phyloP scores from a whole-genome alignment of 2,113 vertebrate species.

The Pterocles gutturalis region DNA sequence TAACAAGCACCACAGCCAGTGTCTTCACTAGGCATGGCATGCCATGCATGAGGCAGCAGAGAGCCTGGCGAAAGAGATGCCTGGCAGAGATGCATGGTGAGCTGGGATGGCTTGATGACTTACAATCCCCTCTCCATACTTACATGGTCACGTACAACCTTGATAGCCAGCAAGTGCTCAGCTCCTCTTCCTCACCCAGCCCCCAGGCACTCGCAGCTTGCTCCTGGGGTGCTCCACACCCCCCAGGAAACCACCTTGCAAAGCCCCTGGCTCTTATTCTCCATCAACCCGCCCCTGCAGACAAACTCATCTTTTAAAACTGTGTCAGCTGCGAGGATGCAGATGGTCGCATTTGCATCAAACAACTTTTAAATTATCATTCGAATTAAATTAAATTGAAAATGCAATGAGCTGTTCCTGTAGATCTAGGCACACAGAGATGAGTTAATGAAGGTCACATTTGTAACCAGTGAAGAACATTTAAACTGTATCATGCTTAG shows the following conservation, averaged over 20 bases:
- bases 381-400: conserved; percentile 78
- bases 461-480: conserved; percentile 52
- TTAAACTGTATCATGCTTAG: conserved; percentile 1
- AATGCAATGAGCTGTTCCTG: conserved; percentile 71
- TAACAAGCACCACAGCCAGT: neutral
- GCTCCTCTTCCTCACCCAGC: neutral
- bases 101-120: neutral
- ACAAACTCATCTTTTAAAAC: conserved; percentile 55
- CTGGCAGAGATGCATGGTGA: too few relatives aligned
- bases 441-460: conserved; percentile 63
- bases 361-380: conserved; percentile 78
- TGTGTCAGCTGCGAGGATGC: conserved; percentile 68
- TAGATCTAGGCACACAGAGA: conserved; percentile 37
- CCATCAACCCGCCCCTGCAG: neutral
- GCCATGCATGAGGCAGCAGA: neutral
- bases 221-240: neutral
- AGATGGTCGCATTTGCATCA: conserved; percentile 77
- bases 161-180: neutral
- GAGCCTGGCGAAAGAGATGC: too few relatives aligned
- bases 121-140: neutral
- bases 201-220: neutral
- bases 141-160: neutral
- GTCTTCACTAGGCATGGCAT: neutral
- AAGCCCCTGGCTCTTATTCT: neutral
- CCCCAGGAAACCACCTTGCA: neutral